A percentile compares a stretch with the other conserved stretches of the same genome.
These are phyloP conservation scores for Chlorocebus sabaeus DNA, from an alignment of 2,113 vertebrate genomes.

Conservation along the genomic window DNA sequence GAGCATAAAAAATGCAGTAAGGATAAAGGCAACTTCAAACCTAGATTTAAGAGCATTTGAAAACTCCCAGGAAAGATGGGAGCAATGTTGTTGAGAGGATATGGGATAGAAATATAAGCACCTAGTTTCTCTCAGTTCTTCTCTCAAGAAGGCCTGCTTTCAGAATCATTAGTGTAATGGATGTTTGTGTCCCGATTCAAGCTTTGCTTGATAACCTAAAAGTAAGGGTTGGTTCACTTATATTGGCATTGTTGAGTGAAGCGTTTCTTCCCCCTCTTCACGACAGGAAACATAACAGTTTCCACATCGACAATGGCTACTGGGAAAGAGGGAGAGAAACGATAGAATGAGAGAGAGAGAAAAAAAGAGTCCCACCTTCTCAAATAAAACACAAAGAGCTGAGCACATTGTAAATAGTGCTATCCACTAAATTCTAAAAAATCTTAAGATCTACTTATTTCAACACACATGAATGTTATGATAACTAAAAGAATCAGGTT, in stretches of 20 bases:
- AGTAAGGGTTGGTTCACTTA: neutral
- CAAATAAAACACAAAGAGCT: neutral
- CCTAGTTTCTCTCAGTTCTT: neutral
- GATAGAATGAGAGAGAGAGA: neutral
- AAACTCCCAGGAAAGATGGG: neutral
- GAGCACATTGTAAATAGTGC: neutral
- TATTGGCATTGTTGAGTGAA: neutral
- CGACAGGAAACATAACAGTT: neutral
- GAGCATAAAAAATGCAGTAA: neutral
- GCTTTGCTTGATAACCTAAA: conserved; percentile 36
- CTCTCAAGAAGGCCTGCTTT: conserved; percentile 30
- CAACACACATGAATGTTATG: neutral
- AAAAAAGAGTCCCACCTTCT: neutral
- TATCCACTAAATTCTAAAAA: neutral
- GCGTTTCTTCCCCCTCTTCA: neutral
- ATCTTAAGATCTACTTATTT: neutral
- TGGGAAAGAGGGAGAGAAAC: neutral
- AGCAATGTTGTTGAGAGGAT: neutral
- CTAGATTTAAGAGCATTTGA: neutral
- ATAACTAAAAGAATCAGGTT: neutral
- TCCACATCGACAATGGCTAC: neutral
- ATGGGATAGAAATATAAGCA: conserved; percentile 4
- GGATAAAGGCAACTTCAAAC: neutral
- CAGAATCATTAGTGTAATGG: neutral
- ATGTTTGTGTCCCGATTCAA: neutral